These are phyloP conservation scores for Rana temporaria DNA, from an alignment of 2,113 vertebrate species.

Conservation along the genomic window DNA sequence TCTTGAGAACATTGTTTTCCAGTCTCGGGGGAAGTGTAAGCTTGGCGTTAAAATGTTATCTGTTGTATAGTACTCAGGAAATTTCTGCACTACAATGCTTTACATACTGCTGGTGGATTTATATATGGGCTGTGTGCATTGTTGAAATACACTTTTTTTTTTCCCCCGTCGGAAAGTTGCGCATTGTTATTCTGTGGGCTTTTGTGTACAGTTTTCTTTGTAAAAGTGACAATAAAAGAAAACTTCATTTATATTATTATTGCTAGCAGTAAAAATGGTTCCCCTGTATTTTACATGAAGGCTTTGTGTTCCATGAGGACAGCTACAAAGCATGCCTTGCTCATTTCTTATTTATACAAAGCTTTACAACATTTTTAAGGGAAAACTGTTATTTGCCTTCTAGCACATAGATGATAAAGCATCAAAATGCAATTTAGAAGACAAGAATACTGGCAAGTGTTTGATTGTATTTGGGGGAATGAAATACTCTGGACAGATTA, in stretches of 20 bases:
- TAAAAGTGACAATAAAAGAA: constrained; percentile 26
- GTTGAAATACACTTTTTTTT: neutral
- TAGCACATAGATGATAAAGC: neutral
- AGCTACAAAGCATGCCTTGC: constrained; percentile 18
- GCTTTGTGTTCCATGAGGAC: constrained; percentile 30
- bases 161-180: neutral
- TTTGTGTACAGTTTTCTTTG: constrained; percentile 11
- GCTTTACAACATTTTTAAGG: constrained; percentile 44
- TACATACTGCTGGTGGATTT: constrained; percentile 14
- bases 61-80: constrained; percentile 18
- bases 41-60: constrained; percentile 38
- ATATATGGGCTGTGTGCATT: neutral
- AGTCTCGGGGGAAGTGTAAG: constrained; percentile 32
- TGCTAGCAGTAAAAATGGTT: constrained; percentile 22
- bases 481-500: neutral
- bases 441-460: neutral
- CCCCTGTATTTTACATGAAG: constrained; percentile 1
- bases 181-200: constrained; percentile 24
- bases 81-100: constrained; percentile 18
- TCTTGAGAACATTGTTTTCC: constrained; percentile 44
- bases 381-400: constrained; percentile 35
- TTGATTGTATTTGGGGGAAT: neutral
- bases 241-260: constrained; percentile 45
- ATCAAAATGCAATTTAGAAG: neutral
- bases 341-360: constrained; percentile 50